Evolutionary conservation across 2,797 vertebrate genomes (phyloP).

Genomic region (Takifugu ocellatus): DNA sequence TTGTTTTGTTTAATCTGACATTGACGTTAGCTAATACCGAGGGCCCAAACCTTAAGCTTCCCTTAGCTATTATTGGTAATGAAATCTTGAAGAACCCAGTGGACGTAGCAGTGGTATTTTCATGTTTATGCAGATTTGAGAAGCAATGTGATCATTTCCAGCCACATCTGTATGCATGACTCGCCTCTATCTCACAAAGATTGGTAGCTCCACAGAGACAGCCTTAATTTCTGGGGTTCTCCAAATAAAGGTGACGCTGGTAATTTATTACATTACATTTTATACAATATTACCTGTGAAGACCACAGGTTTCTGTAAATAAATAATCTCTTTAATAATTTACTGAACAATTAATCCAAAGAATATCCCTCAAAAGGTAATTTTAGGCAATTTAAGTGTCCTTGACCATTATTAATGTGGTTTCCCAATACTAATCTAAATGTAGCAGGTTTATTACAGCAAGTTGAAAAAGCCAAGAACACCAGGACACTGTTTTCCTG

Average conservation of each 20-base stretch:
- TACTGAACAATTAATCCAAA: conserved; percentile 9
- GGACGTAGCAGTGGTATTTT: conserved; percentile 23
- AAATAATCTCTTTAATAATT: conserved; percentile 21
- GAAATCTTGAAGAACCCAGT: conserved; percentile 58
- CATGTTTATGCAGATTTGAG: conserved; percentile 26
- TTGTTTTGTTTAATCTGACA: conserved; percentile 32
- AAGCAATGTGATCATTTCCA: conserved; percentile 8
- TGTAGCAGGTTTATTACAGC: conserved; percentile 19
- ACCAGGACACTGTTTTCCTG: conserved; percentile 32
- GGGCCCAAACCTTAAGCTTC: conserved; percentile 49
- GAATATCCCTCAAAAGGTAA: conserved; percentile 14
- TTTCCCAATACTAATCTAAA: conserved; percentile 18
- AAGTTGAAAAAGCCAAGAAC: conserved; percentile 41
- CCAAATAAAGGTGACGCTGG: conserved; percentile 1
- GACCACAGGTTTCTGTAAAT: conserved; percentile 1
- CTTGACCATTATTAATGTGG: conserved; percentile 13
- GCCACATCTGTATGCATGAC: conserved; percentile 3
- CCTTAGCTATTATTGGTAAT: conserved; percentile 57
- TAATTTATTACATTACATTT: conserved; percentile 11
- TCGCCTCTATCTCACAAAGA: not conserved
- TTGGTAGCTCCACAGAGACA: not conserved
- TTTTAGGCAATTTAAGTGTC: conserved; percentile 13
- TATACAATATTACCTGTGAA: conserved; percentile 11
- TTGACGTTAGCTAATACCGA: conserved; percentile 42
- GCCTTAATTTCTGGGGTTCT: conserved; percentile 1